phyloP scores from a whole-genome alignment of 2,888 invertebrate species.

The Mythimna lalbum region DNA sequence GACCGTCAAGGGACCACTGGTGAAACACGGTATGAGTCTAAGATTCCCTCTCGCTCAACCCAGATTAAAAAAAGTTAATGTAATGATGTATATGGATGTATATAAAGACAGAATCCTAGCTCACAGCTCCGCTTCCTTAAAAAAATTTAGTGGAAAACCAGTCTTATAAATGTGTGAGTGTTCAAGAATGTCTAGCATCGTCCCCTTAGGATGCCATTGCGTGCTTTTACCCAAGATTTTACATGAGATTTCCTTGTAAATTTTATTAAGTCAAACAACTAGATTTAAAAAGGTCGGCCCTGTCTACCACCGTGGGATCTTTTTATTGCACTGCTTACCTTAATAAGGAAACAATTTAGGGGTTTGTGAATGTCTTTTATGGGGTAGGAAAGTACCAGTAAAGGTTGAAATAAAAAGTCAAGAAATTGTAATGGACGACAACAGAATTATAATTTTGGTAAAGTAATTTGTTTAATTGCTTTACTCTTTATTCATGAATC shows the following conservation, averaged over 20 bases:
- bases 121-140: neutral
- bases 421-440: neutral
- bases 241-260: slow-evolving; percentile 43
- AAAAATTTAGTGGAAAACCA: neutral
- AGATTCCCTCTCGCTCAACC: too few species aligned
- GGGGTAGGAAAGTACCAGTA: neutral
- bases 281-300: slow-evolving; percentile 48
- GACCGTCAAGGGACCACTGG: too few species aligned
- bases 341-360: slow-evolving; percentile 4
- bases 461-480: neutral
- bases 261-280: slow-evolving; percentile 50
- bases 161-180: slow-evolving; percentile 10
- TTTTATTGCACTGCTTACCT: slow-evolving; percentile 38
- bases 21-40: too few species aligned
- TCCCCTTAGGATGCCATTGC: slow-evolving; percentile 38
- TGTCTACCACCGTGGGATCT: slow-evolving; percentile 1
- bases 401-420: slow-evolving; percentile 3
- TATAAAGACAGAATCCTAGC: neutral
- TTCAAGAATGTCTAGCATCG: slow-evolving; percentile 34
- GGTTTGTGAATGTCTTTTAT: neutral
- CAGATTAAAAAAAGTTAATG: too few species aligned
- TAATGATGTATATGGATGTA: too few species aligned
- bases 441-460: neutral
- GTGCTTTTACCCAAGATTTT: slow-evolving; percentile 20
- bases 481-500: neutral